Base-by-base conservation (phyloP, 2,888 invertebrate genomes). In the Drosophila putrida region DNA sequence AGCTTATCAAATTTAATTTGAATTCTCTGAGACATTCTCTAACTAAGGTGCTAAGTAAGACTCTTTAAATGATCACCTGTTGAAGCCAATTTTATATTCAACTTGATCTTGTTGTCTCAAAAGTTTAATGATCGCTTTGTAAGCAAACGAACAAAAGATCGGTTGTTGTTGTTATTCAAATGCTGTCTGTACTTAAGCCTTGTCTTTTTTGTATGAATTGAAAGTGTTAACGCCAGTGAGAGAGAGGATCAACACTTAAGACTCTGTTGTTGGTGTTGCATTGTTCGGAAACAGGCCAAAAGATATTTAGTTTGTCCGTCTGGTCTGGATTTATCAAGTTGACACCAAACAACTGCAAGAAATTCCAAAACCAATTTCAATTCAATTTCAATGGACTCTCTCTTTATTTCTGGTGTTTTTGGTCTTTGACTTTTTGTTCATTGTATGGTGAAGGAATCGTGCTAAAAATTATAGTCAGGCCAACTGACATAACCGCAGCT, bases 281-380 rank as follows among this genome's bases (percentile, higher is more conserved):
- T 84, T 84, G 87, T 89, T 81, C 71, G 76, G 73, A 69, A 25
- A 31, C 25, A 36, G 13, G 9, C 39, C 31, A 50, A 38, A 25
- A 53, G 58, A 62, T 31, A 49, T 49, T 35, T 25, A 8, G 6
- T 31, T 10, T 25, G 41, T 25, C 49, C 15, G 60, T 39, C 44
- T 41, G 41, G 33, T 63, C 84, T 2, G 20, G 84, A 91, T 91
- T 90, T 90, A 90, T 91, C 91, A 90, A 91, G 90, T 79, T 91
- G 91, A 91, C 91, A 91, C 91, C 91, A 88, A 90, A 91, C 91
- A 91, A 91, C 91, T 88, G 90, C 90, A 86, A 71, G 71, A 85
- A 90, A 91, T 91, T 91, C 91, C 91, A 90, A 90, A 81, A 4
- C 82, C 80, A 82, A 88, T 85, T 90, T 82, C 85, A 80, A 86